Base-by-base conservation (phyloP, 37 sponge, comb jelly and placozoan species). In the Petrosia ficiformis region DNA sequence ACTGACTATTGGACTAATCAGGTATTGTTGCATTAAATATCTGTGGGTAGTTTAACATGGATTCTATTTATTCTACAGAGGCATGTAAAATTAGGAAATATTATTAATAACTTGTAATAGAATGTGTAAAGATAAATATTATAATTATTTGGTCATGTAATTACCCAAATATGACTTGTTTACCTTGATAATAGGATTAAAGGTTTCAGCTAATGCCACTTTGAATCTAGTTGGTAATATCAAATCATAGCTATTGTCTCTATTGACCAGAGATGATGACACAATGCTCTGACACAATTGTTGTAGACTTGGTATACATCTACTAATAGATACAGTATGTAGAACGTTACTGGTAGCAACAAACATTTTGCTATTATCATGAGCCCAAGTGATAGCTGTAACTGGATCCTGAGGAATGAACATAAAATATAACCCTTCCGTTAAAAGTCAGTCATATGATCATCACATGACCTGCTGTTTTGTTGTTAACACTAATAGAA, bases 341-440 rank as follows among this genome's bases (percentile, higher is more conserved):
- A 94, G 81, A 37, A 90, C 73, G 24, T 71, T 80, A 4, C 85
- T 84, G 30, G 92, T 84, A 1, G 95, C 92, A 3, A 94, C 80
- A 65, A 94, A 94, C 19, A 94, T 80, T 33, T 86, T 86, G 52
- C 66, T 59, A 74, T 87, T 87, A 6, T 39, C 73, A 48, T 89
- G 91, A 28, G 77, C 95, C 95, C 95, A 94, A 0, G 87, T 87
- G 59, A 94, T 72, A 35, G 95, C 90, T 71, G 92, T 87, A 16
- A 94, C 84, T 19, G 73, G 72, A 33, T 94, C 85, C 95, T 94
- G 71, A 42, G 21, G 52, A n/a, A n/a, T n/a, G n/a, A n/a, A n/a
- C n/a, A n/a, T n/a, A n/a, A n/a, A n/a, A n/a, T n/a, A n/a, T n/a
- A n/a, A n/a, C n/a, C n/a, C n/a, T n/a, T n/a, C n/a, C n/a, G n/a